Evolutionary conservation across 2,113 vertebrate species (phyloP).

Genomic region (Archocentrus centrarchus): DNA sequence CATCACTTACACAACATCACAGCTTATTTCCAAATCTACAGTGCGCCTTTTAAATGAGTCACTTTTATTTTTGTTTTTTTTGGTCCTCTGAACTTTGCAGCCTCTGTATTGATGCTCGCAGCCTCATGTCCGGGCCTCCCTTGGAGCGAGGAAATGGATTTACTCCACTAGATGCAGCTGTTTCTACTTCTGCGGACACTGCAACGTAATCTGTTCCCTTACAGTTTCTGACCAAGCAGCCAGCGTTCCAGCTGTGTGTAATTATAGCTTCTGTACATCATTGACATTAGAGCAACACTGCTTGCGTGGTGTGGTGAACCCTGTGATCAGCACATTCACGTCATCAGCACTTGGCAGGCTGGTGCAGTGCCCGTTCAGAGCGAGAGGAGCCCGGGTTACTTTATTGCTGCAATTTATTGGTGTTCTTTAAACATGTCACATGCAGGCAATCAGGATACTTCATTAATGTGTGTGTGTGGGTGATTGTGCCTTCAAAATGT

Average conservation of each 20-base stretch:
- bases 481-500: background rate
- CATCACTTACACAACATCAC: background rate
- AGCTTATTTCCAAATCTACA: background rate
- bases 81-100: conserved; percentile 4
- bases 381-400: background rate
- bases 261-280: conserved; percentile 41
- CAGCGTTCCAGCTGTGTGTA: conserved; percentile 37
- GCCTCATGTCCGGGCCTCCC: conserved; percentile 43
- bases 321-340: background rate
- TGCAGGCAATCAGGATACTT: background rate
- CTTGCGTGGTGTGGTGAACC: conserved; percentile 13
- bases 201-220: conserved; percentile 26
- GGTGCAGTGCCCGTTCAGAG: background rate
- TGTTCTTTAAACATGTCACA: background rate
- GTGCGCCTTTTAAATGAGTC: background rate
- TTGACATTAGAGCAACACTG: background rate
- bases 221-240: conserved; percentile 38
- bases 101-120: conserved; percentile 6
- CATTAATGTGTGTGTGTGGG: background rate
- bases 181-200: conserved; percentile 60
- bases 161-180: conserved; percentile 64
- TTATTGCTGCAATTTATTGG: background rate
- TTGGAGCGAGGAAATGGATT: conserved; percentile 49
- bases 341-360: conserved; percentile 14
- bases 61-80: background rate